Evolutionary conservation across 2,888 invertebrate species (phyloP).

Genomic region (Beris chalybata): DNA sequence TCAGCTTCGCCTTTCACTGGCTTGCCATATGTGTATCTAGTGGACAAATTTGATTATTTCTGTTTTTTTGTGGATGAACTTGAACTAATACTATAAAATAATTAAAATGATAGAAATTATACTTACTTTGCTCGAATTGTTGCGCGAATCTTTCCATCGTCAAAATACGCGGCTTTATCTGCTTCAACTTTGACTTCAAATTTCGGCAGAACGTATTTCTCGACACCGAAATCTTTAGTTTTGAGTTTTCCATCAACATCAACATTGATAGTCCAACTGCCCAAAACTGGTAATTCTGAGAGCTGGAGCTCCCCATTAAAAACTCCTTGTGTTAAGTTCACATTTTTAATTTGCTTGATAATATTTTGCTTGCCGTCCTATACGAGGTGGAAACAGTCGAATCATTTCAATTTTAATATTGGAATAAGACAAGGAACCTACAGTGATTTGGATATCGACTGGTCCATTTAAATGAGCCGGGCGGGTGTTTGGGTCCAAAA

Average conservation of each 20-base stretch:
- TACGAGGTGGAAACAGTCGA: conserved; percentile 11
- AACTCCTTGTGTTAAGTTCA: conserved; percentile 71
- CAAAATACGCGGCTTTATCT: conserved; percentile 79
- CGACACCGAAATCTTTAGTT: conserved; percentile 65
- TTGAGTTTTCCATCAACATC: conserved; percentile 60
- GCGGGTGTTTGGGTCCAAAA: conserved; percentile 72
- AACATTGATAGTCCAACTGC: conserved; percentile 83
- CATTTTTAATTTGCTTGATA: conserved; percentile 77
- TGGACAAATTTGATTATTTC: conserved; percentile 1
- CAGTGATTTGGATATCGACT: conserved; percentile 45
- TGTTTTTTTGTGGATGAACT: conserved; percentile 3
- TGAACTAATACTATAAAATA: neutral
- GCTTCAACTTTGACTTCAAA: conserved; percentile 86
- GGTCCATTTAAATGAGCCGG: conserved; percentile 58
- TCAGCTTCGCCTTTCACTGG: conserved; percentile 85
- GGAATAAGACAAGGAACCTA: conserved; percentile 63
- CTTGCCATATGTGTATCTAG: conserved; percentile 81
- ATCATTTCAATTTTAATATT: conserved; percentile 69
- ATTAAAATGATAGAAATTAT: neutral
- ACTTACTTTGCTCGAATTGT: conserved; percentile 77
- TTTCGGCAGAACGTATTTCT: conserved; percentile 91
- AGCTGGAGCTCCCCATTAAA: conserved; percentile 75
- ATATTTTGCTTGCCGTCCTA: conserved; percentile 77
- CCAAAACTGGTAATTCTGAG: conserved; percentile 81
- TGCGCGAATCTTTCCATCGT: conserved; percentile 75